These are phyloP conservation scores for Zaprionus camerounensis DNA, from an alignment of 1,140 invertebrate species.

Conservation along the genomic window DNA sequence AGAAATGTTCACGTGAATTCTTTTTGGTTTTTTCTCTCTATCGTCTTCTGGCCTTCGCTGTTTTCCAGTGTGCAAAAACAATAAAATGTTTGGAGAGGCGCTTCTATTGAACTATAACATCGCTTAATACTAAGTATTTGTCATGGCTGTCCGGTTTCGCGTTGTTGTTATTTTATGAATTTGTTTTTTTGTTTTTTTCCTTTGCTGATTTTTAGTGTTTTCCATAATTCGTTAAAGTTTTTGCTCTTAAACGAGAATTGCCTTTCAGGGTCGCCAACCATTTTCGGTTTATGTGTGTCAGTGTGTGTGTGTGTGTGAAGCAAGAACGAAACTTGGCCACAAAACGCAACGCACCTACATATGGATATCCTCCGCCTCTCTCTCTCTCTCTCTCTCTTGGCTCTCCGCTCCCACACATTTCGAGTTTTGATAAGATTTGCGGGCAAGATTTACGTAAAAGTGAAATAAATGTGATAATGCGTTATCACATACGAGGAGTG, in stretches of 20 bases:
- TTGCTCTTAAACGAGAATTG: constrained; percentile 48
- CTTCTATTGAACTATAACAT: constrained; percentile 30
- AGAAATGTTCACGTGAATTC: constrained; percentile 48
- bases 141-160: constrained; percentile 34
- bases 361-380: not conserved
- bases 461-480: constrained; percentile 50
- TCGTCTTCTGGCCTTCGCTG: too few relatives aligned
- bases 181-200: not conserved
- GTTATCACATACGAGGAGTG: constrained; percentile 18
- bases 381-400: not conserved
- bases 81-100: constrained; percentile 1
- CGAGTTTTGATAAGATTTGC: constrained; percentile 48
- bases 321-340: constrained; percentile 6
- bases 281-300: constrained; percentile 5
- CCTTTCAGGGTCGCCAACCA: constrained; percentile 44
- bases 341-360: constrained; percentile 14
- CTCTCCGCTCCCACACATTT: not conserved
- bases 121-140: constrained; percentile 21
- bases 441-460: constrained; percentile 47
- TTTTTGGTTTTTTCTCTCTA: not conserved
- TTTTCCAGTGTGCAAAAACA: not conserved
- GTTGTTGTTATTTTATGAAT: constrained; percentile 27
- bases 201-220: constrained; percentile 13
- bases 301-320: not conserved
- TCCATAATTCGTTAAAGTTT: constrained; percentile 18